A percentile compares a stretch with the other conserved stretches of the same genome.
These are phyloP conservation scores for Siniperca chuatsi DNA, from an alignment of 2,113 vertebrate species.

Conservation along the genomic window DNA sequence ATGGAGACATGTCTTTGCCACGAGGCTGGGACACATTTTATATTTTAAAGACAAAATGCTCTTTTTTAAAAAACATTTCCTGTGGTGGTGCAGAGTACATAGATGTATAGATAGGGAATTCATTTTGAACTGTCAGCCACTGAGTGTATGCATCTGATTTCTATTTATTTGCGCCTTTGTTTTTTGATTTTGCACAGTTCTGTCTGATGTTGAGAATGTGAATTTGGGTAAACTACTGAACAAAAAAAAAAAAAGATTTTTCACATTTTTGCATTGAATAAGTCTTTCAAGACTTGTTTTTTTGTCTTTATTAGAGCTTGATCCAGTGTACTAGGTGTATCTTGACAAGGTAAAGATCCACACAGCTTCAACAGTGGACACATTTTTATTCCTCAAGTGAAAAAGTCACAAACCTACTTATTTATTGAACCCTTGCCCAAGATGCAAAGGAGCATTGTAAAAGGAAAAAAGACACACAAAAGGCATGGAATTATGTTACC, in stretches of 20 bases:
- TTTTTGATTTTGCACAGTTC: conserved; percentile 65
- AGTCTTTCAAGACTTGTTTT: conserved; percentile 33
- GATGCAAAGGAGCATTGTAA: conserved; percentile 1
- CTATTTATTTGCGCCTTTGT: conserved; percentile 75
- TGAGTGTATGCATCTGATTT: conserved; percentile 52
- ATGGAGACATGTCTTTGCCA: conserved; percentile 50
- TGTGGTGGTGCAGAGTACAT: conserved; percentile 58
- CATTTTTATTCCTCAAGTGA: conserved; percentile 24
- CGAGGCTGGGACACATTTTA: conserved; percentile 63
- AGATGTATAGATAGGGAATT: conserved; percentile 61
- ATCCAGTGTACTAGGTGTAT: conserved; percentile 36
- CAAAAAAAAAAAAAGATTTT: conserved; percentile 28
- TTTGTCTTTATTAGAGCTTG: conserved; percentile 31
- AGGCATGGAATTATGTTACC: conserved; percentile 44
- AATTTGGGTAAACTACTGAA: conserved; percentile 66
- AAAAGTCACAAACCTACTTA: conserved; percentile 2
- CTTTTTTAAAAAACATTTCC: conserved; percentile 56
- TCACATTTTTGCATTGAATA: conserved; percentile 39
- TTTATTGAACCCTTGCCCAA: conserved; percentile 45
- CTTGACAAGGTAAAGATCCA: conserved; percentile 35
- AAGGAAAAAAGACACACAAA: not conserved
- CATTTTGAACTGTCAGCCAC: conserved; percentile 48
- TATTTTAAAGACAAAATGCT: conserved; percentile 54
- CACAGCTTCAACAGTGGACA: conserved; percentile 25
- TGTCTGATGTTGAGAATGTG: conserved; percentile 58